Percentiles rank a stretch among this genome's conserved stretches.
Conservation (phyloP, 2,888 invertebrate genomes). For the Ornithoptera priamus region DNA sequence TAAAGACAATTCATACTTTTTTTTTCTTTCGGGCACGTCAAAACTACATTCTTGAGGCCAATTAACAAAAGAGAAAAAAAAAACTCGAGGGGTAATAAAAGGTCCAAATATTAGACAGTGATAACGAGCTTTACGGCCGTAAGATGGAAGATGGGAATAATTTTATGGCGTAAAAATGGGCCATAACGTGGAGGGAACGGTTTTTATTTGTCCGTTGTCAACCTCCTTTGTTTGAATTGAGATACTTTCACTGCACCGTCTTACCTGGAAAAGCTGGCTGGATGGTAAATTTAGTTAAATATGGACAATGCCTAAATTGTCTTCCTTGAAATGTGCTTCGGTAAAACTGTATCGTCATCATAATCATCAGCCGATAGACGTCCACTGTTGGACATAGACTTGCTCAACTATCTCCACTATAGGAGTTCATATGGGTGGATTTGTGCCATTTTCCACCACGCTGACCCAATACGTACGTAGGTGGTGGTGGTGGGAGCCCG, state of each 20-base stretch:
- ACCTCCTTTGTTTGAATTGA: conserved; percentile 54
- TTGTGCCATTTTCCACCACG: no score
- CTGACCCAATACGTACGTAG: no score
- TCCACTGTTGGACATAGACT: no score
- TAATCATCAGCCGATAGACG: no score
- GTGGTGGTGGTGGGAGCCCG: no score
- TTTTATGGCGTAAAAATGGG: conserved; percentile 66
- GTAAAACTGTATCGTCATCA: neutral
- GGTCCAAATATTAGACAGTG: conserved; percentile 65
- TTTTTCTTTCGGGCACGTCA: conserved; percentile 19
- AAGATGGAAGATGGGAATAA: conserved; percentile 56
- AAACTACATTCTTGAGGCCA: conserved; percentile 39
- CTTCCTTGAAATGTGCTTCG: neutral
- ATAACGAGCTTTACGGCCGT: conserved; percentile 57
- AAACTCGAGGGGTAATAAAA: conserved; percentile 56
- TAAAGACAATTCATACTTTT: conserved; percentile 7
- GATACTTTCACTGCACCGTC: conserved; percentile 45
- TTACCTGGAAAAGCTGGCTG: conserved; percentile 59
- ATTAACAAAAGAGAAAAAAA: conserved; percentile 33
- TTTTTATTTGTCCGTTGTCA: conserved; percentile 68
- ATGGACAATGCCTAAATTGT: conserved; percentile 46
- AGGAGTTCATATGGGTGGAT: no score
- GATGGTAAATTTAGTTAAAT: conserved; percentile 56
- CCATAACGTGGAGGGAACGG: conserved; percentile 54
- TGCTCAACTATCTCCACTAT: no score